Conservation (phyloP, 2,888 invertebrate species). For the Chloroclystis v-ata region DNA sequence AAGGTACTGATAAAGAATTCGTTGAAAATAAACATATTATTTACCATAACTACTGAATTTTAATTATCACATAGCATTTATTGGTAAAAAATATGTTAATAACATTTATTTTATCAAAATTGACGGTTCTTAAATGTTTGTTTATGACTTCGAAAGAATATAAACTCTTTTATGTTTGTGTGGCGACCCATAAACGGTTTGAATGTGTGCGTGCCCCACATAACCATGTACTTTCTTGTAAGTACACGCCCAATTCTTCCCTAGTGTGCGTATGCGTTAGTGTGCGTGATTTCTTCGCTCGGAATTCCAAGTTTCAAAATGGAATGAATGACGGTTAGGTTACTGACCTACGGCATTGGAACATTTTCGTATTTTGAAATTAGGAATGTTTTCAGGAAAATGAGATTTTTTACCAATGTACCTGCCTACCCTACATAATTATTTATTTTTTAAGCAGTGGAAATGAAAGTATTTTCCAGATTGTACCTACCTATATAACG, state of each 20-base stretch:
- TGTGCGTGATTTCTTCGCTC: conserved; percentile 69
- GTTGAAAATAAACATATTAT: too few relatives aligned
- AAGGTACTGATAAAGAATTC: too few relatives aligned
- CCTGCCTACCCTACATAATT: conserved; percentile 6
- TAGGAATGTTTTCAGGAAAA: conserved; percentile 19
- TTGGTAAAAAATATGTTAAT: too few relatives aligned
- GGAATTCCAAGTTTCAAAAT: conserved; percentile 74
- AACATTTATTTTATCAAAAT: too few relatives aligned
- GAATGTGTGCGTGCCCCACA: conserved; percentile 65
- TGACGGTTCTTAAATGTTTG: too few relatives aligned
- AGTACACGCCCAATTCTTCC: conserved; percentile 45
- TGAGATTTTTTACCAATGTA: too few relatives aligned
- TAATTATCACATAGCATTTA: too few relatives aligned
- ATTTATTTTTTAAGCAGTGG: neutral
- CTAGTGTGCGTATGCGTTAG: conserved; percentile 51
- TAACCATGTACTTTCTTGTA: conserved; percentile 40
- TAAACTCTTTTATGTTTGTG: conserved; percentile 43
- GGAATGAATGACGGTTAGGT: conserved; percentile 75
- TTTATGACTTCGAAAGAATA: conserved; percentile 38
- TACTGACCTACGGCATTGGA: conserved; percentile 64
- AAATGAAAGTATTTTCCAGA: too few relatives aligned
- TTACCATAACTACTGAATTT: too few relatives aligned
- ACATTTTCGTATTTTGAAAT: conserved; percentile 27
- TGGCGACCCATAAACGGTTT: conserved; percentile 57
- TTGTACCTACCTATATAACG: too few relatives aligned